Conservation (phyloP, 2,797 vertebrate species). For the Alosa sapidissima region DNA sequence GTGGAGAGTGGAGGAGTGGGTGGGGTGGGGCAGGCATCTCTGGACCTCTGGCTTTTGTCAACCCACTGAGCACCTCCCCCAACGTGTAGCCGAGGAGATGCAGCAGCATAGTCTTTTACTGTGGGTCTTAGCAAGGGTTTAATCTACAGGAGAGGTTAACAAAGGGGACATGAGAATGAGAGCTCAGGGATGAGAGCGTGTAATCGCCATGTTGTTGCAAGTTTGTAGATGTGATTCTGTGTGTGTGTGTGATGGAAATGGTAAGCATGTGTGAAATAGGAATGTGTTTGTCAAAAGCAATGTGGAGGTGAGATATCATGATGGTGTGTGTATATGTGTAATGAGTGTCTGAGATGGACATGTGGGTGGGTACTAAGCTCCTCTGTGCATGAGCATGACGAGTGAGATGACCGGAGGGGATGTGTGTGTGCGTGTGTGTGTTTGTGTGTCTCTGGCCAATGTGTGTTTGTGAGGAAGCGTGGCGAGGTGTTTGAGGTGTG, state of each 20-base stretch:
- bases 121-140: neutral
- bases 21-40: neutral
- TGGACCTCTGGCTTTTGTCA: neutral
- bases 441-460: neutral
- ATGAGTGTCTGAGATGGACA: neutral
- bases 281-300: conserved; percentile 5
- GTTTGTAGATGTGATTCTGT: neutral
- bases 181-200: neutral
- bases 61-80: neutral
- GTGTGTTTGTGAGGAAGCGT: conserved; percentile 42
- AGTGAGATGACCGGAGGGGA: neutral
- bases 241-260: neutral
- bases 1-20: neutral
- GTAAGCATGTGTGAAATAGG: neutral
- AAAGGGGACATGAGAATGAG: neutral
- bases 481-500: conserved; percentile 48
- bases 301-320: neutral
- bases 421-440: neutral
- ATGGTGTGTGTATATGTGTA: neutral
- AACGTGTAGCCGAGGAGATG: neutral
- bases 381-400: neutral
- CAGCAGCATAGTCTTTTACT: neutral
- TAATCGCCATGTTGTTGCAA: neutral
- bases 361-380: neutral
- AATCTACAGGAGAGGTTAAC: neutral